phyloP scores from a whole-genome alignment of 2,888 invertebrate genomes.

The Leptinotarsa rubiginosa region DNA sequence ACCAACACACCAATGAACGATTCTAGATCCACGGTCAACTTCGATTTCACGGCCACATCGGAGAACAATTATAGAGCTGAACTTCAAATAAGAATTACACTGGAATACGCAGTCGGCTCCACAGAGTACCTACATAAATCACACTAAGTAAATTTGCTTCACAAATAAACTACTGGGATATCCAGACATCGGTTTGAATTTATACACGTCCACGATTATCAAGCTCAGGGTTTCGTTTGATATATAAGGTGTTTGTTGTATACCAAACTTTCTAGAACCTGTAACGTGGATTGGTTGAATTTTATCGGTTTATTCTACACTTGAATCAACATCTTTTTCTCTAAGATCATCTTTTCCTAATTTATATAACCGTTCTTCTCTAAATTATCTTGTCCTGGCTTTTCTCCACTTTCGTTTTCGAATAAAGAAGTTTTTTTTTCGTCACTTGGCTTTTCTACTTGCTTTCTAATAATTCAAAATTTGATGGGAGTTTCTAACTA shows the following conservation, averaged over 20 bases:
- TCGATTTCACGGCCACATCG: slow-evolving; percentile 34
- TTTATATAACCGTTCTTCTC: no score
- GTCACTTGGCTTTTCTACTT: no score
- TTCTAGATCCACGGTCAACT: slow-evolving; percentile 24
- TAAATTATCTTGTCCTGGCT: no score
- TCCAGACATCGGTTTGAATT: background rate
- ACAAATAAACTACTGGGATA: slow-evolving; percentile 14
- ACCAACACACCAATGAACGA: slow-evolving; percentile 1
- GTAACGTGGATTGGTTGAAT: no score
- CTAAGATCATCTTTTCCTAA: no score
- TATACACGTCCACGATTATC: background rate
- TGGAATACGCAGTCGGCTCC: background rate
- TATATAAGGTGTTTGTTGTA: background rate
- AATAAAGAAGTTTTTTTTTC: no score
- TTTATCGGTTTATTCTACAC: no score
- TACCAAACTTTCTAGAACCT: no score
- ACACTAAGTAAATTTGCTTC: slow-evolving; percentile 22
- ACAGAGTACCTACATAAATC: slow-evolving; percentile 8
- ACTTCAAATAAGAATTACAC: slow-evolving; percentile 1
- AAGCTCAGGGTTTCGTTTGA: background rate
- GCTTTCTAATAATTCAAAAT: no score
- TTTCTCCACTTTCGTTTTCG: no score
- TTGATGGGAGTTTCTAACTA: no score
- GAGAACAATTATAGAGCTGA: slow-evolving; percentile 25
- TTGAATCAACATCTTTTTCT: no score